Conservation (phyloP, 1,140 invertebrate genomes). For the Drosophila punjabiensis region DNA sequence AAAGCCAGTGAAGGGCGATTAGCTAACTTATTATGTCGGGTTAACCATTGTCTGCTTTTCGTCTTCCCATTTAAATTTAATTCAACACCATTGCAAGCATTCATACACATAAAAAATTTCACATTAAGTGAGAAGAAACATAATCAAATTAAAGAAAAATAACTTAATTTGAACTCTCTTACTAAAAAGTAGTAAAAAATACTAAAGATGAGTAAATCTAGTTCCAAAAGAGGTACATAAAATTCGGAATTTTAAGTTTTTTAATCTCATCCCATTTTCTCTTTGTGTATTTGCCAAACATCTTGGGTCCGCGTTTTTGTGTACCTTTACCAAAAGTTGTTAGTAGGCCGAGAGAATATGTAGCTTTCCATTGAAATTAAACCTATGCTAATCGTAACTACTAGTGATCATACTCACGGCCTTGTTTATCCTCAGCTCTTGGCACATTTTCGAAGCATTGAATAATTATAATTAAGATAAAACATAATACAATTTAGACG, state of each 20-base stretch:
- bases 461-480: conserved; percentile 7
- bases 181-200: neutral
- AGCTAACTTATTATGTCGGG: conserved; percentile 27
- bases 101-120: neutral
- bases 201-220: neutral
- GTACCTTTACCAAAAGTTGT: conserved; percentile 12
- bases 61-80: conserved; percentile 15
- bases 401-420: conserved; percentile 11
- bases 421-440: neutral
- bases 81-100: conserved; percentile 1
- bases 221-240: neutral
- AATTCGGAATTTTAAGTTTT: neutral
- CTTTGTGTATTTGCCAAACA: neutral
- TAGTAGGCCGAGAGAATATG: neutral
- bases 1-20: conserved; percentile 36
- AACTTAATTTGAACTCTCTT: neutral
- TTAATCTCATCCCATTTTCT: neutral
- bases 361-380: neutral
- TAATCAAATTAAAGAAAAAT: neutral
- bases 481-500: conserved; percentile 7
- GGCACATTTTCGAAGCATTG: conserved; percentile 4
- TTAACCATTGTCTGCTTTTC: conserved; percentile 17
- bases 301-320: conserved; percentile 18
- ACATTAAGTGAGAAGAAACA: neutral
- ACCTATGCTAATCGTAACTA: no score